phyloP scores from a whole-genome alignment of 2,797 vertebrate genomes.

The Acipenser transmontanus region DNA sequence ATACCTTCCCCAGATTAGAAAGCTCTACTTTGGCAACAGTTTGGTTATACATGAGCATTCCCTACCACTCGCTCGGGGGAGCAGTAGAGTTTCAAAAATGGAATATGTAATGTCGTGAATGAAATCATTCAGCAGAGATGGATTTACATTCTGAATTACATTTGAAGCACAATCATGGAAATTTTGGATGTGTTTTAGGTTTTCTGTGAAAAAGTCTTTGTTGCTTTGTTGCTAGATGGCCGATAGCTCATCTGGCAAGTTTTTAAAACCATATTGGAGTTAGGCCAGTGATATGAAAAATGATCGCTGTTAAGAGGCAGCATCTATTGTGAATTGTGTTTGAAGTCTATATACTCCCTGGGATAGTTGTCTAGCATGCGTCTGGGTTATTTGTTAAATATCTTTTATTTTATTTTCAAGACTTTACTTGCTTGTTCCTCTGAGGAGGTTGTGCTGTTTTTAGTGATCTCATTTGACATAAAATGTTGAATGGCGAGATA shows the following conservation, averaged over 20 bases:
- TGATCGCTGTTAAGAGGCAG: slow-evolving; percentile 20
- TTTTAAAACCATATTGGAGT: slow-evolving; percentile 41
- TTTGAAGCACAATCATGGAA: neutral
- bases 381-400: neutral
- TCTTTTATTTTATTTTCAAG: neutral
- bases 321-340: slow-evolving; percentile 25
- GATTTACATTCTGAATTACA: neutral
- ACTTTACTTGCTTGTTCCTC: slow-evolving; percentile 3
- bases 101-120: neutral
- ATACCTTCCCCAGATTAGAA: neutral
- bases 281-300: slow-evolving; percentile 24
- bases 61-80: neutral
- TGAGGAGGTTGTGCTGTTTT: neutral
- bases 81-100: neutral
- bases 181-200: neutral
- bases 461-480: slow-evolving; percentile 4
- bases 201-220: too few species aligned
- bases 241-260: slow-evolving; percentile 11
- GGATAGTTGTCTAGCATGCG: slow-evolving; percentile 9
- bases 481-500: slow-evolving; percentile 13
- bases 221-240: neutral
- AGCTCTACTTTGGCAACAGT: neutral
- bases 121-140: too few species aligned
- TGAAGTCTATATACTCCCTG: slow-evolving; percentile 24
- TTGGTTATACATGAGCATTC: neutral